Evolutionary conservation across 2,797 vertebrate genomes (phyloP).

Genomic region (Liasis olivaceus): DNA sequence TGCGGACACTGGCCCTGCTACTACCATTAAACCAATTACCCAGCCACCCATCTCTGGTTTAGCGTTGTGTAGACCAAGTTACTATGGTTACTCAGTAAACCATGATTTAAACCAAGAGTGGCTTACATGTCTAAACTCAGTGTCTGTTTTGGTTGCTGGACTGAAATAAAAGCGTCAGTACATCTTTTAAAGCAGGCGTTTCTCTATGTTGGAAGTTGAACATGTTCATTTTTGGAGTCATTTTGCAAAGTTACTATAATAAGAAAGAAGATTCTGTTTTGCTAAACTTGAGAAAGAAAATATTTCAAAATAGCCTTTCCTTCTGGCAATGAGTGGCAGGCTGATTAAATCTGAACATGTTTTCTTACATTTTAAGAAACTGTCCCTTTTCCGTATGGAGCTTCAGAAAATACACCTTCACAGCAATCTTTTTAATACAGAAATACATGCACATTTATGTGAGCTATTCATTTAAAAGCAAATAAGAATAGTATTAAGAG

Average conservation of each 20-base stretch:
- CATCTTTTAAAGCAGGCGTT: background rate
- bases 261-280: background rate
- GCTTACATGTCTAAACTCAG: background rate
- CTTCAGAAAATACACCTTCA: background rate
- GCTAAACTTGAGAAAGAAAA: background rate
- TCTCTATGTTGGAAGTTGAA: background rate
- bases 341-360: background rate
- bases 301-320: background rate
- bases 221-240: background rate
- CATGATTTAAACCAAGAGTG: background rate
- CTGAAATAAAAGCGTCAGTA: background rate
- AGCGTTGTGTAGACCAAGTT: background rate
- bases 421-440: background rate
- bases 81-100: background rate
- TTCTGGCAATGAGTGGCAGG: background rate
- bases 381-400: background rate
- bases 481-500: background rate
- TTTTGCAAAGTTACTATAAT: background rate
- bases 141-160: background rate
- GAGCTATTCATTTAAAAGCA: background rate
- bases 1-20: background rate
- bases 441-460: background rate
- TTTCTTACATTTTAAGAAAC: background rate
- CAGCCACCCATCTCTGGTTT: background rate
- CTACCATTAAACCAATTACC: background rate